Evolutionary conservation across 2,888 invertebrate genomes (phyloP).

Genomic region (Morinoia aosen): DNA sequence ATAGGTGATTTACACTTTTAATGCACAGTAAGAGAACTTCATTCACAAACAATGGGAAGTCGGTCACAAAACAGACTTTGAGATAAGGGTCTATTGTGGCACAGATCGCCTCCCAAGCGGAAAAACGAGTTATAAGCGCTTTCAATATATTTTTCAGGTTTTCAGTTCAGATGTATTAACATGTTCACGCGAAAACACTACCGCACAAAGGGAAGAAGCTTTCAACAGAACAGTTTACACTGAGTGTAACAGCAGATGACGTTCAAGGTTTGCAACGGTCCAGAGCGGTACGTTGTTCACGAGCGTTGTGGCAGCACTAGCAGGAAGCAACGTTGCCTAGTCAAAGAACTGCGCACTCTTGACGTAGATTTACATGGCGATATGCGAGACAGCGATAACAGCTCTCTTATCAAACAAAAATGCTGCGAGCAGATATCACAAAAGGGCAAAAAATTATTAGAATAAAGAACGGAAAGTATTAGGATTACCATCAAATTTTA

Average conservation of each 20-base stretch:
- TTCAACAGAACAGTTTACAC: not conserved
- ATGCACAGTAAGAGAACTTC: not conserved
- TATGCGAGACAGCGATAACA: not conserved
- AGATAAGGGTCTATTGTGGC: not conserved
- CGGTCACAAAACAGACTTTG: not conserved
- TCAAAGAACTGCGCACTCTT: not conserved
- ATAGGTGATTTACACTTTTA: not conserved
- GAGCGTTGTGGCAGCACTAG: not conserved
- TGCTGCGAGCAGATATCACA: not conserved
- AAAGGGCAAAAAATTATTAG: not conserved
- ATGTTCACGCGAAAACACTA: not conserved
- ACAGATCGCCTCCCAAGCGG: not conserved
- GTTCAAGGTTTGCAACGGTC: not conserved
- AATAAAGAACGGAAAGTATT: not conserved
- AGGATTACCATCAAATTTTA: not conserved
- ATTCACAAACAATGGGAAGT: not conserved
- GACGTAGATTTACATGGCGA: not conserved
- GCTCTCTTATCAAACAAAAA: not conserved
- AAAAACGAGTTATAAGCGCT: not conserved
- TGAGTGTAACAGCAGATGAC: not conserved
- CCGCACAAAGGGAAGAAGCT: not conserved
- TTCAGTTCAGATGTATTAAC: not conserved
- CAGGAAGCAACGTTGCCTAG: not conserved
- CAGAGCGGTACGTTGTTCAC: not conserved
- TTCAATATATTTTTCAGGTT: not conserved